Evolutionary conservation across 2,888 invertebrate species (phyloP).

Genomic region (Exocentrus adspersus): DNA sequence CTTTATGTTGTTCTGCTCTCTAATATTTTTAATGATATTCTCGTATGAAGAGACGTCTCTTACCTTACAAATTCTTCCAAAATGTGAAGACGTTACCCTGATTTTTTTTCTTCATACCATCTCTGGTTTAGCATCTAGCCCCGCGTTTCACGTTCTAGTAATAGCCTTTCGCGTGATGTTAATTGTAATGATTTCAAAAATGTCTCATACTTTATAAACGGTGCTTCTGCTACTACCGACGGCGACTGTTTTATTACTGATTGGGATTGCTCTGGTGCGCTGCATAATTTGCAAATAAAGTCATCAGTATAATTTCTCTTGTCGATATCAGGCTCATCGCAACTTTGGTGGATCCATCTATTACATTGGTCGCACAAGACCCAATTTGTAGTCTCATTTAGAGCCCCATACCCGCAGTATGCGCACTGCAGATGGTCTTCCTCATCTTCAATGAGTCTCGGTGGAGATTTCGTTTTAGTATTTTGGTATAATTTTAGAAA

Average conservation of each 20-base stretch:
- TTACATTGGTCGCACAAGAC: background rate
- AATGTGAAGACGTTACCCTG: background rate
- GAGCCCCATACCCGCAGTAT: conserved; percentile 26
- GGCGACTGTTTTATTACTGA: background rate
- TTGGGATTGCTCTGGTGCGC: background rate
- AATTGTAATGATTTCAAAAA: background rate
- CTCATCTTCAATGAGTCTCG: conserved; percentile 2
- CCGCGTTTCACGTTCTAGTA: too few relatives aligned
- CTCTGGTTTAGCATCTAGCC: too few relatives aligned
- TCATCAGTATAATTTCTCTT: background rate
- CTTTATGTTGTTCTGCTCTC: background rate
- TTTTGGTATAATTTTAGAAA: background rate
- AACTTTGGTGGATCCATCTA: background rate
- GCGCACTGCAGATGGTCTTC: conserved; percentile 33
- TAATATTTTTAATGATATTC: background rate
- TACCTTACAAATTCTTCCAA: background rate
- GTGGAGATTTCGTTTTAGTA: background rate
- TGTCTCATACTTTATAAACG: background rate
- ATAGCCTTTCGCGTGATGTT: background rate
- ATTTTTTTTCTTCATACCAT: conserved; percentile 7
- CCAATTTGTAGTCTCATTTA: background rate
- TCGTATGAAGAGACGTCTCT: background rate
- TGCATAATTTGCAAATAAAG: background rate
- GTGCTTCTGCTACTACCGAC: background rate
- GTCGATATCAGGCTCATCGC: background rate